Conservation (phyloP, 2,797 vertebrate species). For the Hydrophis major region DNA sequence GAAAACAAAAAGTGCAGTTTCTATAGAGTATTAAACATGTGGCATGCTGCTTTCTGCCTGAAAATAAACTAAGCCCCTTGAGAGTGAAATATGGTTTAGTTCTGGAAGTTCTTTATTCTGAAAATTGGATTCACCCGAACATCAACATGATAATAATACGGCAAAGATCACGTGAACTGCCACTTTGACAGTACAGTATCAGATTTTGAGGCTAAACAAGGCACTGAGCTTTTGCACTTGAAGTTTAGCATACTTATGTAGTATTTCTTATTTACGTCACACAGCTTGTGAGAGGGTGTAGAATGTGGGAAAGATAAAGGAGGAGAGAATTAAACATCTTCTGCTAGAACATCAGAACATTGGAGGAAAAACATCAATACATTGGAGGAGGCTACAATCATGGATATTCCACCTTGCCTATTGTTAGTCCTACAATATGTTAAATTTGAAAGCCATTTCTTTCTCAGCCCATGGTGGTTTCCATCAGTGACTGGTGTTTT, state of each 20-base stretch:
- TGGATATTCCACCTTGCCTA: neutral
- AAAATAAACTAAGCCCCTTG: neutral
- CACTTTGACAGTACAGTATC: too few species aligned
- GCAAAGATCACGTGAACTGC: neutral
- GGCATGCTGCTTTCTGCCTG: neutral
- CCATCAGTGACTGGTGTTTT: neutral
- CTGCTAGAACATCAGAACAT: neutral
- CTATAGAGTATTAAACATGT: neutral
- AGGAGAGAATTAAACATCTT: neutral
- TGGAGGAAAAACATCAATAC: too few species aligned
- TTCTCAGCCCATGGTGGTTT: neutral
- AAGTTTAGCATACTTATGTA: neutral
- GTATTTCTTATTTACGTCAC: neutral
- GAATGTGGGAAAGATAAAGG: neutral
- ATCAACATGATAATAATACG: neutral
- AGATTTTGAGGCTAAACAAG: neutral
- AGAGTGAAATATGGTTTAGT: neutral
- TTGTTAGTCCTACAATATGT: neutral
- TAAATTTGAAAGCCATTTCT: neutral
- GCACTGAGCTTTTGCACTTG: neutral
- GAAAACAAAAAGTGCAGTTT: neutral
- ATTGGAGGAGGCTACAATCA: neutral
- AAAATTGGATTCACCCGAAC: neutral
- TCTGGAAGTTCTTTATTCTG: neutral
- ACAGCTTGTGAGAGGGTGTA: neutral